phyloP scores from a whole-genome alignment of 2,113 vertebrate genomes.

The Cyprinodon tularosa region DNA sequence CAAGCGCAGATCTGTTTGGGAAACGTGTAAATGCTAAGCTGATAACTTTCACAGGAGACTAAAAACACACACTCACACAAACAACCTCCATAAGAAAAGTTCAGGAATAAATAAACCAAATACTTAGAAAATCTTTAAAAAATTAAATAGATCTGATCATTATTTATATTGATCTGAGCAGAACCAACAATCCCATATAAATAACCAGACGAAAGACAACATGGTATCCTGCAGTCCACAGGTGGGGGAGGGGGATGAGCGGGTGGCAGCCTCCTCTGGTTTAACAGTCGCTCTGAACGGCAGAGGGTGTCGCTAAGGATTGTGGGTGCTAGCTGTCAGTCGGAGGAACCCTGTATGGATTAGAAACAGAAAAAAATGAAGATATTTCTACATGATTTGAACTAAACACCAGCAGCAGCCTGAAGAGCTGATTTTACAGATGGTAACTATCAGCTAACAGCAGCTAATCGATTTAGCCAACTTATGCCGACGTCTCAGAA shows the following conservation, averaged over 20 bases:
- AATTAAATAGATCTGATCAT: conserved; percentile 76
- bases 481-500: too few species aligned
- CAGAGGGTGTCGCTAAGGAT: conserved; percentile 70
- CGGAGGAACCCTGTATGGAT: neutral
- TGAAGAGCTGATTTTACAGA: too few species aligned
- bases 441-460: too few species aligned
- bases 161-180: conserved; percentile 49
- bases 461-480: too few species aligned
- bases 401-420: too few species aligned
- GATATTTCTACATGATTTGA: too few species aligned
- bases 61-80: conserved; percentile 14
- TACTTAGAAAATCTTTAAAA: conserved; percentile 65
- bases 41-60: conserved; percentile 56
- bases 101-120: conserved; percentile 74
- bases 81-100: conserved; percentile 32
- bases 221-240: conserved; percentile 15
- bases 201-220: conserved; percentile 53
- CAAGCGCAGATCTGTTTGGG: too few species aligned
- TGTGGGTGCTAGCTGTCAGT: conserved; percentile 62
- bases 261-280: conserved; percentile 9
- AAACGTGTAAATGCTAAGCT: conserved; percentile 1
- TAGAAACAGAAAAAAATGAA: too few species aligned
- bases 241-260: neutral
- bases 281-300: neutral
- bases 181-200: conserved; percentile 49